Conservation (phyloP, 2,797 vertebrate genomes). For the Dromococcyx pavoninus region DNA sequence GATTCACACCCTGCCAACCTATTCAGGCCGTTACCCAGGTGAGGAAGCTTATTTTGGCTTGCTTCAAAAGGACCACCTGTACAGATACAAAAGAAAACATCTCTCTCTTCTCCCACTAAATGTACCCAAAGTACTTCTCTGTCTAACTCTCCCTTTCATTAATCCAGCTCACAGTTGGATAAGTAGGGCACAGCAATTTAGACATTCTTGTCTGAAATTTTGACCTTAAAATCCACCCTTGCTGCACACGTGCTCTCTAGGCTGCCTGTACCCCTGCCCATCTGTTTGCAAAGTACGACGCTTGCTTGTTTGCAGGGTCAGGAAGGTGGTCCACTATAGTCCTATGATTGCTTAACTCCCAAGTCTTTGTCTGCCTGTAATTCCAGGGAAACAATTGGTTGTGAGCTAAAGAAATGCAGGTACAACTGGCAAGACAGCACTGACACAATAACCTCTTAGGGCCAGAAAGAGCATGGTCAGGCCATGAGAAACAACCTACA, state of each 20-base stretch:
- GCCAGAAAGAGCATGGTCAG: not conserved
- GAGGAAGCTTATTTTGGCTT: slow-evolving; percentile 39
- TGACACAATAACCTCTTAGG: not conserved
- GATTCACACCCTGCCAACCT: slow-evolving; percentile 14
- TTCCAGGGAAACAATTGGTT: not conserved
- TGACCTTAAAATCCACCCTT: not conserved
- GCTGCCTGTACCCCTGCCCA: not conserved
- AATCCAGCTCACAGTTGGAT: slow-evolving; percentile 25
- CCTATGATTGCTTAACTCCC: not conserved
- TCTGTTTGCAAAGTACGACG: not conserved
- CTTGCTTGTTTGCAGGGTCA: not conserved
- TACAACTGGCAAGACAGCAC: not conserved
- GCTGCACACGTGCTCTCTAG: not conserved
- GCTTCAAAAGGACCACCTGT: slow-evolving; percentile 58
- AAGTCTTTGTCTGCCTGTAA: not conserved
- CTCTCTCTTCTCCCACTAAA: slow-evolving; percentile 3
- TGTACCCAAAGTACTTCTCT: not conserved
- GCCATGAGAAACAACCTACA: not conserved
- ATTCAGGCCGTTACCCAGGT: slow-evolving; percentile 37
- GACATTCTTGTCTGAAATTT: slow-evolving; percentile 27
- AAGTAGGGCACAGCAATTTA: slow-evolving; percentile 52
- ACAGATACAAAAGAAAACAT: slow-evolving; percentile 53
- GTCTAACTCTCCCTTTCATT: slow-evolving; percentile 33
- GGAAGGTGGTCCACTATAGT: not conserved
- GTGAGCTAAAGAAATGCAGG: not conserved